Percentiles rank a stretch among this genome's conserved stretches.
Conservation (phyloP, 1,140 invertebrate genomes). For the Bactericera cockerelli region DNA sequence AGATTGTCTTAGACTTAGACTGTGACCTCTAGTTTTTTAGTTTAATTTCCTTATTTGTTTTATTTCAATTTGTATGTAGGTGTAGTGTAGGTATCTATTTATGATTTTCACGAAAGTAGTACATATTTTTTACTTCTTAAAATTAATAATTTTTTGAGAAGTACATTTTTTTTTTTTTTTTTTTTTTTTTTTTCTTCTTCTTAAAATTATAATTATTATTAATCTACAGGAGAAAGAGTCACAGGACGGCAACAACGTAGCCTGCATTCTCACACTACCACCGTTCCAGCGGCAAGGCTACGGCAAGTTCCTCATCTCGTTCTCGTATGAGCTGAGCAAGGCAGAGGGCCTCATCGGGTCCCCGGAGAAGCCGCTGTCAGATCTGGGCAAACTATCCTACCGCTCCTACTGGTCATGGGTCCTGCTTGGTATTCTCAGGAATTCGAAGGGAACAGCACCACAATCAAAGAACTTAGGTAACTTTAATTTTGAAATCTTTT, state of each 20-base stretch:
- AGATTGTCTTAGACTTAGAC: too few species aligned
- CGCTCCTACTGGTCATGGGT: slow-evolving; percentile 98
- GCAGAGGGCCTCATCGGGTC: slow-evolving; percentile 85
- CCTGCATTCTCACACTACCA: slow-evolving; percentile 91
- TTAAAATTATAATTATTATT: too few species aligned
- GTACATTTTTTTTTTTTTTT: too few species aligned
- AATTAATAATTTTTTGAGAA: too few species aligned
- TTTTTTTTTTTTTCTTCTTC: too few species aligned
- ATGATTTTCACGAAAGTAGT: too few species aligned
- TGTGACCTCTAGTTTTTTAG: too few species aligned
- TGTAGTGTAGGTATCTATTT: too few species aligned
- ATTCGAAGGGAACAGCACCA: slow-evolving; percentile 58
- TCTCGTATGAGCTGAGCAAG: slow-evolving; percentile 83
- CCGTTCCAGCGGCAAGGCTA: slow-evolving; percentile 97
- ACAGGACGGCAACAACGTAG: slow-evolving; percentile 96
- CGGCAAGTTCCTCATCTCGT: slow-evolving; percentile 93
- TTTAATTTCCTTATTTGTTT: too few species aligned
- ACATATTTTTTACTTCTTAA: too few species aligned
- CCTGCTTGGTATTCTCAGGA: slow-evolving; percentile 75
- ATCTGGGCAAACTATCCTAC: slow-evolving; percentile 91
- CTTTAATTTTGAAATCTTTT: neutral
- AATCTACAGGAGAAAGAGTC: slow-evolving; percentile 78
- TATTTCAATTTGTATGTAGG: too few species aligned
- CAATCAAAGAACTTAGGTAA: slow-evolving; percentile 82
- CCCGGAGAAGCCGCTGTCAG: slow-evolving; percentile 94